Evolutionary conservation across 2,888 invertebrate genomes (phyloP).

Genomic region (Morpho helenor): DNA sequence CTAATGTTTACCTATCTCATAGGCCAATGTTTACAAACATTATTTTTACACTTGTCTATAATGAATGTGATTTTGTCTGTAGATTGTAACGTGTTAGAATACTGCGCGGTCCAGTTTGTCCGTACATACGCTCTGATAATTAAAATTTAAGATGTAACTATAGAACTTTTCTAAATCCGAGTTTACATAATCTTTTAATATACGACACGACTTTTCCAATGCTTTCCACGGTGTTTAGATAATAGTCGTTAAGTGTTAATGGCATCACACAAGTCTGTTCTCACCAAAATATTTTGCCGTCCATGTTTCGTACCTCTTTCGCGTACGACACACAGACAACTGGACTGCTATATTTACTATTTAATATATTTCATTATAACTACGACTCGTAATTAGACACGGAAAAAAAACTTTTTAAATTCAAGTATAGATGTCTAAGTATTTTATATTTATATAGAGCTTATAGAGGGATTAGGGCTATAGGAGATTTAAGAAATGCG

Average conservation of each 20-base stretch:
- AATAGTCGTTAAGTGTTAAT: constrained; percentile 17
- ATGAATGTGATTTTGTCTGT: constrained; percentile 71
- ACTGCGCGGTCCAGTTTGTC: constrained; percentile 54
- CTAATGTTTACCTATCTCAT: constrained; percentile 62
- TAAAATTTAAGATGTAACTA: constrained; percentile 15
- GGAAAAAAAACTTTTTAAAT: constrained; percentile 49
- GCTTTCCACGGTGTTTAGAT: constrained; percentile 20
- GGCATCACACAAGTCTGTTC: constrained; percentile 30
- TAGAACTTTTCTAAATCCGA: constrained; percentile 21
- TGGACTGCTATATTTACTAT: constrained; percentile 54
- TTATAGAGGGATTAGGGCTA: constrained; percentile 73
- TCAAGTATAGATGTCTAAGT: constrained; percentile 60
- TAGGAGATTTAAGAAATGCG: constrained; percentile 39
- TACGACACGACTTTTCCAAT: constrained; percentile 19
- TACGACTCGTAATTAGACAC: constrained; percentile 62
- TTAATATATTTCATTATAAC: constrained; percentile 46
- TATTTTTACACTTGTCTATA: constrained; percentile 76
- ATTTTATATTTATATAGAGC: constrained; percentile 75
- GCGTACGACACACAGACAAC: constrained; percentile 42
- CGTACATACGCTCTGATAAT: constrained; percentile 23
- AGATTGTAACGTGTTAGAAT: constrained; percentile 57
- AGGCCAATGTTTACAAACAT: constrained; percentile 75
- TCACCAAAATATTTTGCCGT: constrained; percentile 73
- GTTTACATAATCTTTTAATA: constrained; percentile 20
- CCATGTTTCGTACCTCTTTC: constrained; percentile 52